Conservation (phyloP, 2,113 vertebrate genomes). For the Ceuthmochares aereus region DNA sequence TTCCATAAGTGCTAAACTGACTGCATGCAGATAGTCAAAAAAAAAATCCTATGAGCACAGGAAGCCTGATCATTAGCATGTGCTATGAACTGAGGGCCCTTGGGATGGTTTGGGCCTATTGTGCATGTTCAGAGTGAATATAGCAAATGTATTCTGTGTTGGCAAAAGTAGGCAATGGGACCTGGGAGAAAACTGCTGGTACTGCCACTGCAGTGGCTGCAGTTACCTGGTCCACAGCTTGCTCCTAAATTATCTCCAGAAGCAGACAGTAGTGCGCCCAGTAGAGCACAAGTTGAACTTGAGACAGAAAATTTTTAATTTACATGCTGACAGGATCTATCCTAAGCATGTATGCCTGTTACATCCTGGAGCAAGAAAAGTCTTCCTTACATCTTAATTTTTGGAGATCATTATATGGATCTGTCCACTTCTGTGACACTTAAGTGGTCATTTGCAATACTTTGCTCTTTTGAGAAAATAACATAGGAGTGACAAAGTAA, state of each 20-base stretch:
- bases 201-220: background rate
- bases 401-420: background rate
- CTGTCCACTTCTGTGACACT: background rate
- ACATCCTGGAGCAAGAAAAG: background rate
- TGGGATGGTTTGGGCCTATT: background rate
- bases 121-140: background rate
- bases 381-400: background rate
- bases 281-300: background rate
- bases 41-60: background rate
- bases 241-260: background rate
- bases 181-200: background rate
- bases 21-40: background rate
- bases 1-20: background rate
- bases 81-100: background rate
- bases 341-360: background rate
- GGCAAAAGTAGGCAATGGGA: background rate
- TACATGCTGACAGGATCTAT: background rate
- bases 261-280: background rate
- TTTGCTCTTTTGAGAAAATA: background rate
- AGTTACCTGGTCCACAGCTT: background rate
- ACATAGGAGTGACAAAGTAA: background rate
- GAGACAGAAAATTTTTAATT: background rate
- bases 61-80: background rate
- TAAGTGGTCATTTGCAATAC: background rate
- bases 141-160: background rate